Evolutionary conservation across 2,797 vertebrate genomes (phyloP).

Genomic region (Lepidocolaptes lacrymiger): DNA sequence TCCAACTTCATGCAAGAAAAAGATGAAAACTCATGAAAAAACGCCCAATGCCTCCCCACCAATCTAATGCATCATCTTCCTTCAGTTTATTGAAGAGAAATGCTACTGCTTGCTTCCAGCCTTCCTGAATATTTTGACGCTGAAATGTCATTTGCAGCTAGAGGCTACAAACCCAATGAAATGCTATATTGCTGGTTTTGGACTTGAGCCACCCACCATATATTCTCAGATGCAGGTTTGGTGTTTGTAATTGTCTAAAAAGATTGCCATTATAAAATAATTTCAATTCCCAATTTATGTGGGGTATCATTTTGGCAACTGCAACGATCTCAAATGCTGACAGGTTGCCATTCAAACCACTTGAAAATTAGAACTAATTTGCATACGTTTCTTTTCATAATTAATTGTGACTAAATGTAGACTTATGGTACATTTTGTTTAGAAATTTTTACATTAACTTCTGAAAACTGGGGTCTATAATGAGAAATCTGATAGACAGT

Average conservation of each 20-base stretch:
- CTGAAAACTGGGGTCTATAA: slow-evolving; percentile 32
- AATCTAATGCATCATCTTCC: neutral
- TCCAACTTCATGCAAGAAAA: neutral
- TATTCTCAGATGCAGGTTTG: neutral
- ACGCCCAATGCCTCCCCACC: too few species aligned
- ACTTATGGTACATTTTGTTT: slow-evolving; percentile 57
- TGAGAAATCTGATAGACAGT: slow-evolving; percentile 38
- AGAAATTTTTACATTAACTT: slow-evolving; percentile 55
- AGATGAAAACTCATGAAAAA: neutral
- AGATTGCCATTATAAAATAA: neutral
- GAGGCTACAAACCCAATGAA: neutral
- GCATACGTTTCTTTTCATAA: slow-evolving; percentile 42
- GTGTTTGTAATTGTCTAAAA: neutral
- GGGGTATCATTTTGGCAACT: neutral
- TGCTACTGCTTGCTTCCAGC: neutral
- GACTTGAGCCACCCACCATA: neutral
- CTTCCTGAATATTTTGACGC: neutral
- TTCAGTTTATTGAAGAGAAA: neutral
- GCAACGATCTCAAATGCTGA: slow-evolving; percentile 17
- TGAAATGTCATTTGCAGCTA: neutral
- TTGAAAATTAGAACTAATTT: slow-evolving; percentile 33
- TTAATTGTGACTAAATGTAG: slow-evolving; percentile 64
- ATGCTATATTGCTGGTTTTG: neutral
- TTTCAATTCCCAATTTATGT: neutral
- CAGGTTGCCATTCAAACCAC: slow-evolving; percentile 32